A percentile compares a stretch with the other conserved stretches of the same genome.
These are phyloP conservation scores for Archivesica marissinica DNA, from an alignment of 1,140 invertebrate genomes.

Conservation along the genomic window DNA sequence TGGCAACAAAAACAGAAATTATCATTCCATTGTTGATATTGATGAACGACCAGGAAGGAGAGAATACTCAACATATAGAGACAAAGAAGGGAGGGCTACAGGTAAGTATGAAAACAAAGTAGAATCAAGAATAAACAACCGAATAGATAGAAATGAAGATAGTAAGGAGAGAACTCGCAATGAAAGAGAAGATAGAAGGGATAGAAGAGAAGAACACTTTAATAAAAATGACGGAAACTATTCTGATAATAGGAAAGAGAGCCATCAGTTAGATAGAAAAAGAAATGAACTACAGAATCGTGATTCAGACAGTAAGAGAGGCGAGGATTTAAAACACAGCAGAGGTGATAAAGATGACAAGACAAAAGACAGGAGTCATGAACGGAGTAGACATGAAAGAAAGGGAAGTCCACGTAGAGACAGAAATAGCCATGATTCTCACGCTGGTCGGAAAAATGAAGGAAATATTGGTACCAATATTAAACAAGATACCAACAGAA, in stretches of 20 bases:
- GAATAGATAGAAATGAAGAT: neutral
- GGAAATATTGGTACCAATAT: neutral
- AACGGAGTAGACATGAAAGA: neutral
- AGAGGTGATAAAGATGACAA: neutral
- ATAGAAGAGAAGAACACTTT: neutral
- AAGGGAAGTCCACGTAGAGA: neutral
- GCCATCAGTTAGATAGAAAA: neutral
- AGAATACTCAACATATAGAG: neutral
- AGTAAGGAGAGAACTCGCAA: neutral
- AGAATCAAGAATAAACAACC: neutral
- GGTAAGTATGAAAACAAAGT: slow-evolving; percentile 19
- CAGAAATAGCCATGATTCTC: neutral
- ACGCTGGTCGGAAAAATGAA: neutral
- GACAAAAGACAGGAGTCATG: neutral
- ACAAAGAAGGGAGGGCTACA: neutral
- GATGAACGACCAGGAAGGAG: neutral
- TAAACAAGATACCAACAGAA: neutral
- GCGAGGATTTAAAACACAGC: neutral
- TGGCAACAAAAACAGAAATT: neutral
- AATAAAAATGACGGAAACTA: slow-evolving; percentile 1
- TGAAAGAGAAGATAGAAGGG: neutral
- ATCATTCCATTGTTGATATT: neutral
- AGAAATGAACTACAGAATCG: neutral
- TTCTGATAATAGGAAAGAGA: neutral
- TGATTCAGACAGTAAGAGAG: neutral